Evolutionary conservation across 2,888 invertebrate genomes (phyloP), one percentile per base, ranked within the genome.

Genomic region (Octodonta nipae): DNA sequence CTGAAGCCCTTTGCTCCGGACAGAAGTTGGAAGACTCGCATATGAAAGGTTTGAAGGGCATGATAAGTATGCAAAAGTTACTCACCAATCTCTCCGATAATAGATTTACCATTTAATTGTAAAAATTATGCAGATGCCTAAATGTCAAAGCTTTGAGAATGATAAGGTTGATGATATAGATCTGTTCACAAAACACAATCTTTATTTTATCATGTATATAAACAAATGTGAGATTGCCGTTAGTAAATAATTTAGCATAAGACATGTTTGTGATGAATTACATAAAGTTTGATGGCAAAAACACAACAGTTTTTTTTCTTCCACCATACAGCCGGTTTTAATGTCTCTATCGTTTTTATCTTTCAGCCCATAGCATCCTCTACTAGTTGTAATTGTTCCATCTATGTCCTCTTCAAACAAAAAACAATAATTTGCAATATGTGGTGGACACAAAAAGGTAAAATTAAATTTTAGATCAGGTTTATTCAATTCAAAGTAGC

Each of bases 211-310:
- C n/a, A n/a, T n/a, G n/a, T n/a, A n/a, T n/a, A n/a, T n/a, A n/a
- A n/a, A n/a, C n/a, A n/a, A n/a, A n/a, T n/a, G n/a, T n/a, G n/a
- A n/a, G n/a, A n/a, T n/a, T n/a, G n/a, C n/a, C n/a, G n/a, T n/a
- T n/a, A n/a, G n/a, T n/a, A n/a, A n/a, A n/a, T n/a, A n/a, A n/a
- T n/a, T n/a, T n/a, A n/a, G n/a, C n/a, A n/a, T n/a, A n/a, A n/a
- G 14, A 15, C 8, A 13, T 12, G 8, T 5, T 2, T 4, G 28
- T 29, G 17, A 26, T 6, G 29, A 16, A 34, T 50, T 50, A 26
- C 50, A 50, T 8, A 40, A 29, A 32, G 40, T 31, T 3, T 13
- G 32, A 12, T 43, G 31, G 34, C 50, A 50, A 35, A 49, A 44
- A 33, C 47, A 48, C 11, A 46, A 27, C 7, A 31, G 33, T 26